Percentiles rank a stretch among this genome's conserved stretches.
These are phyloP conservation scores for Nesospiza acunhae DNA, from an alignment of 2,113 vertebrate genomes.

Conservation along the genomic window DNA sequence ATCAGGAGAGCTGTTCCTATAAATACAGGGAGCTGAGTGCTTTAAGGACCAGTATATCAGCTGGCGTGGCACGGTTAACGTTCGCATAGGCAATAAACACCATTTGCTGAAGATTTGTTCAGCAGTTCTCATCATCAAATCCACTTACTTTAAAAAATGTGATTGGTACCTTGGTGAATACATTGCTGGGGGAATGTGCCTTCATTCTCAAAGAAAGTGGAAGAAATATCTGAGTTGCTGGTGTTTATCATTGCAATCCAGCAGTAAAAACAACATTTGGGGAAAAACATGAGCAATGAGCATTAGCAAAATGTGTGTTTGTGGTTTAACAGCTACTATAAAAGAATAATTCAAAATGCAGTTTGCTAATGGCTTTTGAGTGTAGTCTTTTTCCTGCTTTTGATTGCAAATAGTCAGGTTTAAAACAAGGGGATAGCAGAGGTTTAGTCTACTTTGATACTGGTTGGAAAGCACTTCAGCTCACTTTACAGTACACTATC, in stretches of 20 bases:
- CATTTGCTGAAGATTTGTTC: conserved; percentile 50
- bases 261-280: conserved; percentile 37
- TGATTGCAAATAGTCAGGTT: background rate
- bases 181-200: background rate
- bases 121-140: conserved; percentile 51
- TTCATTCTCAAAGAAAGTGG: conserved; percentile 27
- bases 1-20: background rate
- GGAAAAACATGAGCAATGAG: conserved; percentile 35
- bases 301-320: conserved; percentile 41
- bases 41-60: conserved; percentile 39
- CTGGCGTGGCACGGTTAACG: background rate
- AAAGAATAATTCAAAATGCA: conserved; percentile 30
- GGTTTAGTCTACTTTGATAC: background rate
- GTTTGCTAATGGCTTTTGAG: conserved; percentile 39
- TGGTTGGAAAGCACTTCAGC: background rate
- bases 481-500: background rate
- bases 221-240: background rate
- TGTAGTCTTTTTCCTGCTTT: background rate
- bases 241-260: conserved; percentile 25
- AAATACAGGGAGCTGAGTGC: conserved; percentile 32
- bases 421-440: background rate
- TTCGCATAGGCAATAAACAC: conserved; percentile 43
- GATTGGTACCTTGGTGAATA: conserved; percentile 25
- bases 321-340: conserved; percentile 30
- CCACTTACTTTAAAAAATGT: conserved; percentile 56